A percentile compares a stretch with the other conserved stretches of the same genome.
These are phyloP conservation scores for Apis dorsata DNA, from an alignment of 1,140 invertebrate genomes.

Conservation along the genomic window DNA sequence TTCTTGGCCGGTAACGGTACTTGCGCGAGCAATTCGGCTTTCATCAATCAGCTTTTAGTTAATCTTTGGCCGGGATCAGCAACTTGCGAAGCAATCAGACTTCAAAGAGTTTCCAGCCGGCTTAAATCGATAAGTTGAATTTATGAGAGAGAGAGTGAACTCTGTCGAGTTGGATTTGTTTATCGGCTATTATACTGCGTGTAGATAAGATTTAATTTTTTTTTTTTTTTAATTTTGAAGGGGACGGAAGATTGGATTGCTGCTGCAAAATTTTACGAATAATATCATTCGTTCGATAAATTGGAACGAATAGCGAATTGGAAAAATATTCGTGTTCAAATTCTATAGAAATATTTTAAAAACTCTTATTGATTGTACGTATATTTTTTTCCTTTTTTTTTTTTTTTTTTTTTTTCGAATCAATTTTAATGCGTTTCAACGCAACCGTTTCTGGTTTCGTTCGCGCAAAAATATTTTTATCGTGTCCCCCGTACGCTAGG, in stretches of 20 bases:
- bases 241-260: too few species aligned
- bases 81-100: constrained; percentile 22
- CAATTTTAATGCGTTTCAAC: constrained; percentile 2
- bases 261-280: background rate
- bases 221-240: too few species aligned
- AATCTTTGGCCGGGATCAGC: constrained; percentile 1
- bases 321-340: background rate
- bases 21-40: constrained; percentile 9
- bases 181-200: too few species aligned
- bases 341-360: background rate
- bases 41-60: constrained; percentile 30
- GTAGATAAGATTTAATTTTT: too few species aligned
- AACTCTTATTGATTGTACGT: background rate
- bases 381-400: too few species aligned
- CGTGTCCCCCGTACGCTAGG: background rate
- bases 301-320: background rate
- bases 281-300: background rate
- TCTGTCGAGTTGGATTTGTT: background rate
- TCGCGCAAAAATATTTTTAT: background rate
- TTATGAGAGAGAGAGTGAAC: background rate
- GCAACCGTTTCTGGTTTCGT: background rate
- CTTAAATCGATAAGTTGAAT: constrained; percentile 20
- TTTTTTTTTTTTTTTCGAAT: background rate
- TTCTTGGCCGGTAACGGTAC: background rate
- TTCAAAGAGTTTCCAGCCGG: constrained; percentile 13